Evolutionary conservation across 2,888 invertebrate species (phyloP).

Genomic region (Microctonus hyperodae): DNA sequence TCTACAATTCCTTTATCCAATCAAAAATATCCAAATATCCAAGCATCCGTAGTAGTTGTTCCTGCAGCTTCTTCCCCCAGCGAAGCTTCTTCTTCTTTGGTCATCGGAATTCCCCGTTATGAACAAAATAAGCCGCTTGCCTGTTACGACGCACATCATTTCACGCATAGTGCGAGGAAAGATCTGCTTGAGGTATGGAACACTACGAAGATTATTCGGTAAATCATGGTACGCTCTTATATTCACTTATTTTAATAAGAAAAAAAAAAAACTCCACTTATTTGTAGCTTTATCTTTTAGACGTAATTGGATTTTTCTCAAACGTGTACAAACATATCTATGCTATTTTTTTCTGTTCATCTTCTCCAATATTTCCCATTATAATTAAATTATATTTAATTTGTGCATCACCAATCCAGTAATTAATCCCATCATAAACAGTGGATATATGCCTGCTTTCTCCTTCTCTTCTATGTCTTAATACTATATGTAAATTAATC

Average conservation of each 20-base stretch:
- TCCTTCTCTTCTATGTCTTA: slow-evolving; percentile 3
- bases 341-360: slow-evolving; percentile 5
- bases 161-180: slow-evolving; percentile 51
- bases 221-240: slow-evolving; percentile 16
- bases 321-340: background rate
- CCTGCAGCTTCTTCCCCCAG: slow-evolving; percentile 51
- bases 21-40: slow-evolving; percentile 25
- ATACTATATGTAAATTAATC: slow-evolving; percentile 7
- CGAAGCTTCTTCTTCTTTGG: slow-evolving; percentile 40
- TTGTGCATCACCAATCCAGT: slow-evolving; percentile 10
- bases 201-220: slow-evolving; percentile 42
- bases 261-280: background rate
- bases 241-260: slow-evolving; percentile 21
- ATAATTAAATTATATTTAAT: background rate
- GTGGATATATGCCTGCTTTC: slow-evolving; percentile 11
- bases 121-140: slow-evolving; percentile 47
- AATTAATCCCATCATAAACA: background rate
- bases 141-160: slow-evolving; percentile 48
- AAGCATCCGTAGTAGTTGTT: slow-evolving; percentile 37
- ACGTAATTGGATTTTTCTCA: background rate
- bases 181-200: slow-evolving; percentile 57
- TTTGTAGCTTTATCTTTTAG: background rate
- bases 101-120: slow-evolving; percentile 49
- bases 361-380: background rate
- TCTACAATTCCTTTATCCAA: slow-evolving; percentile 40